phyloP scores from a whole-genome alignment of 2,113 vertebrate species.

The Leucosticte australis region DNA sequence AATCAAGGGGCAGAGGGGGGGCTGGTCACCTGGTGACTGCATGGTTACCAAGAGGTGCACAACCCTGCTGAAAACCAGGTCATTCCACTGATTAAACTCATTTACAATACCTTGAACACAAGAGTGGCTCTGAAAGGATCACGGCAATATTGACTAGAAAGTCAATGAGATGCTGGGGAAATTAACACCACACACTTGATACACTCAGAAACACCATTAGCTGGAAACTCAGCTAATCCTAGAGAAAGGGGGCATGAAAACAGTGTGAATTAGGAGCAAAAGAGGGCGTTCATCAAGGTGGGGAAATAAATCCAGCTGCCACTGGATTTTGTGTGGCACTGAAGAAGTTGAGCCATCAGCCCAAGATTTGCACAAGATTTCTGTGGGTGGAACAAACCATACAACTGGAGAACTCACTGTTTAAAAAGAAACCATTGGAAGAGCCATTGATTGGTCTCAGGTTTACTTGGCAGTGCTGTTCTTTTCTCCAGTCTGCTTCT shows the following conservation, averaged over 20 bases:
- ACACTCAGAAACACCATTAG: conserved; percentile 41
- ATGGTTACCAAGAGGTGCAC: background rate
- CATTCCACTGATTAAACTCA: conserved; percentile 47
- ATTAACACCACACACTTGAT: conserved; percentile 51
- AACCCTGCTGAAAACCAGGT: conserved; percentile 19
- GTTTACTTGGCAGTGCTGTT: background rate
- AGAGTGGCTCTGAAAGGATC: conserved; percentile 45
- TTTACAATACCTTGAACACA: conserved; percentile 37
- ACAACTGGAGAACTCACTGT: background rate
- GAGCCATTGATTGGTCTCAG: background rate
- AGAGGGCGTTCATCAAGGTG: background rate
- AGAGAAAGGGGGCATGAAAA: background rate
- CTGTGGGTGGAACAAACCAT: background rate
- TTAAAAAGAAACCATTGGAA: background rate
- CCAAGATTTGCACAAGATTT: background rate
- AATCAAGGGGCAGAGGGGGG: background rate
- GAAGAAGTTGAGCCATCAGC: background rate
- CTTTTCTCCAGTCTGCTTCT: background rate
- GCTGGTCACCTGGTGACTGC: background rate
- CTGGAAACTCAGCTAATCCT: conserved; percentile 21
- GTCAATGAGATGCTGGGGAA: conserved; percentile 59
- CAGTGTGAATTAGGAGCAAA: background rate
- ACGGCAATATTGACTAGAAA: conserved; percentile 47
- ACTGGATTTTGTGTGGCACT: background rate
- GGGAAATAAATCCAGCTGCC: background rate